Conservation (phyloP, 2,797 vertebrate genomes). For the Trematomus bernacchii region DNA sequence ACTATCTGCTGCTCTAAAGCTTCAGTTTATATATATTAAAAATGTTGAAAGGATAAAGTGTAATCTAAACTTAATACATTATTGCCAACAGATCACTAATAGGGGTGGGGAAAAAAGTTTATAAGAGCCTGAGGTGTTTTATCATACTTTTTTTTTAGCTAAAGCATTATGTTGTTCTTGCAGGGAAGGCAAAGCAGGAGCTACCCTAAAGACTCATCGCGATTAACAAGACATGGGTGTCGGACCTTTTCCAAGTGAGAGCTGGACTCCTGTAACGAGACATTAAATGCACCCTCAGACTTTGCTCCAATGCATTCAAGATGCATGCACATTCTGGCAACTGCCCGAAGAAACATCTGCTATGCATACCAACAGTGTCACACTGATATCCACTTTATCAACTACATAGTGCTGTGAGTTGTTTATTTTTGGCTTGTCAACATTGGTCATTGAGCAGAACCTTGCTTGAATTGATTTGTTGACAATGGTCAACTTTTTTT, state of each 20-base stretch:
- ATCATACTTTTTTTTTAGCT: neutral
- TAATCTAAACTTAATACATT: neutral
- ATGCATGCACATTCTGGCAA: conserved; percentile 4
- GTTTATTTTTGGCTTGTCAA: conserved; percentile 24
- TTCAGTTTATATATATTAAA: neutral
- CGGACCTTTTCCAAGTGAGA: conserved; percentile 27
- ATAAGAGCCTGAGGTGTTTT: neutral
- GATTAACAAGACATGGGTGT: conserved; percentile 71
- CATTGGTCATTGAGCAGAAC: neutral
- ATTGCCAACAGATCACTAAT: neutral
- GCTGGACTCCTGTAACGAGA: conserved; percentile 11
- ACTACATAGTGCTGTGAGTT: conserved; percentile 2
- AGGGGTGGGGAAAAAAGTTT: no score
- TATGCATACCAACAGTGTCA: conserved; percentile 5
- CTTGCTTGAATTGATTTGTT: neutral
- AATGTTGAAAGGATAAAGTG: neutral
- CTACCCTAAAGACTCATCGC: conserved; percentile 79
- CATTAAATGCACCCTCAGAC: conserved; percentile 7
- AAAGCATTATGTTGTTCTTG: conserved; percentile 21
- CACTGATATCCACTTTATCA: neutral
- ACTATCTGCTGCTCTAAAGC: neutral
- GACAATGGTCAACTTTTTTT: neutral
- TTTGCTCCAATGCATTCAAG: conserved; percentile 17
- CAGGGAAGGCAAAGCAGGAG: conserved; percentile 80
- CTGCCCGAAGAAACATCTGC: conserved; percentile 13